phyloP scores from a whole-genome alignment of 1,140 invertebrate species.

The Drosophila bocqueti region DNA sequence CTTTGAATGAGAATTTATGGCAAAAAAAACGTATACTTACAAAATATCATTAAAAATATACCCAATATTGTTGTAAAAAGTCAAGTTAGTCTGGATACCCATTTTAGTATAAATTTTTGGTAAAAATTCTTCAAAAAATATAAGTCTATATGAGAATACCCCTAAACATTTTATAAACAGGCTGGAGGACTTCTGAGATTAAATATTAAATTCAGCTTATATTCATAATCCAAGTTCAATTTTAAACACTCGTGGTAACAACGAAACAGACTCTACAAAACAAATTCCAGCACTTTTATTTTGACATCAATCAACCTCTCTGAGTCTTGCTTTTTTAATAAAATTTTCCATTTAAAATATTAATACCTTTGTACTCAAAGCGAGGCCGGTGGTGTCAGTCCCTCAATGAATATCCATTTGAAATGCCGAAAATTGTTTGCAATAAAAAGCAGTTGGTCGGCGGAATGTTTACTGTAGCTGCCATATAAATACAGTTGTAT shows the following conservation, averaged over 20 bases:
- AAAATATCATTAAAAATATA: too few relatives aligned
- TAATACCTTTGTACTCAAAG: neutral
- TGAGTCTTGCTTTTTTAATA: neutral
- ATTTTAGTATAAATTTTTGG: too few relatives aligned
- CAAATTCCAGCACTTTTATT: neutral
- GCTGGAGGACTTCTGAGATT: neutral
- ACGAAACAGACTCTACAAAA: neutral
- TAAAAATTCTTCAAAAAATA: neutral
- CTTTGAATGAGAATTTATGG: too few relatives aligned
- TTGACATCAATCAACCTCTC: neutral
- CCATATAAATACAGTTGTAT: constrained; percentile 9
- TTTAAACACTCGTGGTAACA: neutral
- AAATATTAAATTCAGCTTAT: too few relatives aligned
- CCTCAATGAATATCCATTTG: constrained; percentile 35
- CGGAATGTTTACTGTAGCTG: constrained; percentile 35
- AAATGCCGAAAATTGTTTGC: constrained; percentile 5
- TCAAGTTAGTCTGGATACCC: too few relatives aligned
- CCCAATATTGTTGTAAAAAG: too few relatives aligned
- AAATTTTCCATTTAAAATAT: neutral
- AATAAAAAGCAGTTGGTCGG: neutral
- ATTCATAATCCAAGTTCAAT: too few relatives aligned
- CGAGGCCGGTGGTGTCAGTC: neutral
- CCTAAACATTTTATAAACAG: neutral
- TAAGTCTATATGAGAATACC: neutral
- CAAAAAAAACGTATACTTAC: too few relatives aligned